A percentile compares a stretch with the other conserved stretches of the same genome.
Conservation (phyloP, 1,140 invertebrate genomes). For the Belonocnema kinseyi region DNA sequence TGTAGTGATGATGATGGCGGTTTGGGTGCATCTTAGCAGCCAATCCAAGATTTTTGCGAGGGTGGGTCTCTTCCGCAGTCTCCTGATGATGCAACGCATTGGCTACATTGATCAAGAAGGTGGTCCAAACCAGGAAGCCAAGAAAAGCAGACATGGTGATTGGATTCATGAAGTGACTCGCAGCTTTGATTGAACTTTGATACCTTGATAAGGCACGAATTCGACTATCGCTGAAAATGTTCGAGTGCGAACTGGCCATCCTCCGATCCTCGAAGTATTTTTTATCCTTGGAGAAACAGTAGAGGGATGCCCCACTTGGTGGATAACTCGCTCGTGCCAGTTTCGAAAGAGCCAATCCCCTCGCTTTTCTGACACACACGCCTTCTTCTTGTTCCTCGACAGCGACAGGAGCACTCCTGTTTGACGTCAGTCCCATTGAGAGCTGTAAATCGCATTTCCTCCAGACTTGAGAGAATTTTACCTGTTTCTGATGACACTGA, state of each 20-base stretch:
- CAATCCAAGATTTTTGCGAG: conserved; percentile 3
- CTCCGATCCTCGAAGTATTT: conserved; percentile 23
- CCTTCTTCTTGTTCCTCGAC: conserved; percentile 9
- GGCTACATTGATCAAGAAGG: neutral
- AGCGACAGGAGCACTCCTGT: conserved; percentile 16
- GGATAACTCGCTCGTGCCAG: conserved; percentile 22
- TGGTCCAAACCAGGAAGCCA: neutral
- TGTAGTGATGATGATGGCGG: neutral
- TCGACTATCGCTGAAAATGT: conserved; percentile 22
- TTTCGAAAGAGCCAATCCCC: conserved; percentile 22
- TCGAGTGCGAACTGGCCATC: conserved; percentile 24
- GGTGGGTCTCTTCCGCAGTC: neutral
- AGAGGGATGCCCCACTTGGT: conserved; percentile 31
- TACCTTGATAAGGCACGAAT: neutral
- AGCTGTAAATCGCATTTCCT: conserved; percentile 9
- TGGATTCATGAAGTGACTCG: neutral
- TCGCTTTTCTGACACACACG: conserved; percentile 12
- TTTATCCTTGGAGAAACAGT: conserved; percentile 5
- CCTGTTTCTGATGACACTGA: neutral
- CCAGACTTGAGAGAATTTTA: neutral
- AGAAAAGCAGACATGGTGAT: neutral
- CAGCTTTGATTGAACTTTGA: neutral
- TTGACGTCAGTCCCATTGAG: conserved; percentile 27
- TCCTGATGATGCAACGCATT: neutral
- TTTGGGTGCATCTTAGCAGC: neutral